Evolutionary conservation across 2,888 invertebrate genomes (phyloP).

Genomic region (Tridacna gigas): DNA sequence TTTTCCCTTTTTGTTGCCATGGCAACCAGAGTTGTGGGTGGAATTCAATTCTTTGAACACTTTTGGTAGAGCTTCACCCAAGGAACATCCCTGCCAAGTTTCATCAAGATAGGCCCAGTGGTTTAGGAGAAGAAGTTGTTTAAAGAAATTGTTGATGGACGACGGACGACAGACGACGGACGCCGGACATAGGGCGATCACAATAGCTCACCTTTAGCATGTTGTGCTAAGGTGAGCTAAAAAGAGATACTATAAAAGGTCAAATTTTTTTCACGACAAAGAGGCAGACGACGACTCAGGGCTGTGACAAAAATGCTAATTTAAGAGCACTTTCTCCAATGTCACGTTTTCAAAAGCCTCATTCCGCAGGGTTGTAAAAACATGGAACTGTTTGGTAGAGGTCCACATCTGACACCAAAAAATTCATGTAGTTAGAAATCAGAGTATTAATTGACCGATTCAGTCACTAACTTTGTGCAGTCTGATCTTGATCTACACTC

Average conservation of each 20-base stretch:
- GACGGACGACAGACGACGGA: not conserved
- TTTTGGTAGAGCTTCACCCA: not conserved
- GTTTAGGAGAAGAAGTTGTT: not conserved
- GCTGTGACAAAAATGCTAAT: not conserved
- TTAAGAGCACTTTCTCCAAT: no score
- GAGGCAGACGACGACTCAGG: not conserved
- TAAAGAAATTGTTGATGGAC: not conserved
- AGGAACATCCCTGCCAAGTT: not conserved
- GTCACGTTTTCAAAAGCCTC: no score
- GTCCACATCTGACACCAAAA: no score
- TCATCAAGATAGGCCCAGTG: not conserved
- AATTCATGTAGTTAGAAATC: no score
- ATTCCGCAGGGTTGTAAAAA: no score
- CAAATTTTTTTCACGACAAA: not conserved
- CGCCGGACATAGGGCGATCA: not conserved
- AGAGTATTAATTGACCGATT: no score
- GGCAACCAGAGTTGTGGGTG: not conserved
- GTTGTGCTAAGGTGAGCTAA: not conserved
- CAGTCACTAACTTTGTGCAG: no score
- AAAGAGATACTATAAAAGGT: not conserved
- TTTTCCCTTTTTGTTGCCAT: not conserved
- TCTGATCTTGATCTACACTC: no score
- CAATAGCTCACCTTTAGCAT: not conserved
- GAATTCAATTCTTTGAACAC: not conserved
- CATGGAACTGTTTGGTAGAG: no score